A percentile compares a stretch with the other conserved stretches of the same genome.
Evolutionary conservation across 2,797 vertebrate genomes (phyloP).

Genomic region (Leucoraja ocellata): DNA sequence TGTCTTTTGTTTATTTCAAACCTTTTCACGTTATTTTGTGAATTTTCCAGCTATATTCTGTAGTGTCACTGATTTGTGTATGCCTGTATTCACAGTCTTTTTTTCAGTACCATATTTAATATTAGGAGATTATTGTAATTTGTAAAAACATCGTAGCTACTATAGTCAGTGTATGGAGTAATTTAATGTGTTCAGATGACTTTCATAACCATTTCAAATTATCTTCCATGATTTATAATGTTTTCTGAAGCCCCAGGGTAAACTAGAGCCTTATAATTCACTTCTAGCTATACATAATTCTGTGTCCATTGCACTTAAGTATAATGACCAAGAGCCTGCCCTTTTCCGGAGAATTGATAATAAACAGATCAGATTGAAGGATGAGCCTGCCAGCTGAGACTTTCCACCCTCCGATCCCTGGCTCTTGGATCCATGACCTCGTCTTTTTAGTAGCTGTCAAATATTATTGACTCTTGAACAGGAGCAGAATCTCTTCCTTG

Average conservation of each 20-base stretch:
- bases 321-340: not conserved
- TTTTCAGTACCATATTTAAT: not conserved
- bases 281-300: not conserved
- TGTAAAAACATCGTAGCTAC: not conserved
- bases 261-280: slow-evolving; percentile 8
- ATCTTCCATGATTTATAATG: not conserved
- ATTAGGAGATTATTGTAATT: not conserved
- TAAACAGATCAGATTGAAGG: slow-evolving; percentile 27
- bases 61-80: not conserved
- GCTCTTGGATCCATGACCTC: not conserved
- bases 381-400: slow-evolving; percentile 22
- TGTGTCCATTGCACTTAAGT: not conserved
- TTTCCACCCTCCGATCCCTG: not conserved
- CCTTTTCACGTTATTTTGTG: not conserved
- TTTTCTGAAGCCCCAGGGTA: not conserved
- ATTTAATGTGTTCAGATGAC: slow-evolving; percentile 10
- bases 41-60: not conserved
- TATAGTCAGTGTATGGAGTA: not conserved
- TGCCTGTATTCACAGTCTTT: not conserved
- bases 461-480: slow-evolving; percentile 6
- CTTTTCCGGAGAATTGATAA: not conserved
- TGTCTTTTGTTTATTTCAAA: not conserved
- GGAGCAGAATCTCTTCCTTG: slow-evolving; percentile 4
- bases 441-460: not conserved
- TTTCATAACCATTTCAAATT: not conserved